Evolutionary conservation across 2,888 invertebrate genomes (phyloP).

Genomic region (Hedychridium roseum): DNA sequence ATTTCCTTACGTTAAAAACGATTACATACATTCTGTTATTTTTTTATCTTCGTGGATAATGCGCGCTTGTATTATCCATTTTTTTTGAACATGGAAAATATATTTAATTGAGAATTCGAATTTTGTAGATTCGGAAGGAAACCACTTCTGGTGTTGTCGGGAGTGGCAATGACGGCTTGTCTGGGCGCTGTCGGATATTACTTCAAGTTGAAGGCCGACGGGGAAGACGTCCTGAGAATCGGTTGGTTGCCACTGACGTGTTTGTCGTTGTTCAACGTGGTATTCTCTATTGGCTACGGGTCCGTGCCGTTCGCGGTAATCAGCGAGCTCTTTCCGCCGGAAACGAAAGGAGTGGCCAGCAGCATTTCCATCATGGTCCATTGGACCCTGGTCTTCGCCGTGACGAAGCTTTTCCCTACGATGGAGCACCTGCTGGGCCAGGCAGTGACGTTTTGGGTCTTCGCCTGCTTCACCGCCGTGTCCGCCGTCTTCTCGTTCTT

Average conservation of each 20-base stretch:
- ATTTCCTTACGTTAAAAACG: no score
- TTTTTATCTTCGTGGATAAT: neutral
- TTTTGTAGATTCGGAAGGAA: constrained; percentile 64
- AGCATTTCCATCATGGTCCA: constrained; percentile 63
- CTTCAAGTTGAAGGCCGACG: constrained; percentile 50
- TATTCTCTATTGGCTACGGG: constrained; percentile 64
- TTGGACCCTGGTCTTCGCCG: constrained; percentile 60
- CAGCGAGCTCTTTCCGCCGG: constrained; percentile 64
- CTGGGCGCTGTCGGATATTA: constrained; percentile 57
- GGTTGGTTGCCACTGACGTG: constrained; percentile 63
- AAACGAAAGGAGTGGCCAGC: constrained; percentile 60
- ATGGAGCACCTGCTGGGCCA: constrained; percentile 45
- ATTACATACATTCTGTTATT: neutral
- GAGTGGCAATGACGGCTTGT: constrained; percentile 58
- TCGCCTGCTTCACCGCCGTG: constrained; percentile 44
- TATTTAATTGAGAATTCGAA: no score
- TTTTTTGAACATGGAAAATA: no score
- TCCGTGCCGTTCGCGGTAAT: constrained; percentile 65
- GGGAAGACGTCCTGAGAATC: constrained; percentile 42
- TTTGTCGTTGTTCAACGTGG: constrained; percentile 60
- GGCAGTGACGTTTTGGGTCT: constrained; percentile 55
- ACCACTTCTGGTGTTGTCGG: constrained; percentile 66
- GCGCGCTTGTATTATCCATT: neutral
- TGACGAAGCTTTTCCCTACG: constrained; percentile 54
- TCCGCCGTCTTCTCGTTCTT: constrained; percentile 51